Percentiles rank a stretch among this genome's conserved stretches.
Conservation (phyloP, 2,113 vertebrate genomes). For the Motacilla alba region DNA sequence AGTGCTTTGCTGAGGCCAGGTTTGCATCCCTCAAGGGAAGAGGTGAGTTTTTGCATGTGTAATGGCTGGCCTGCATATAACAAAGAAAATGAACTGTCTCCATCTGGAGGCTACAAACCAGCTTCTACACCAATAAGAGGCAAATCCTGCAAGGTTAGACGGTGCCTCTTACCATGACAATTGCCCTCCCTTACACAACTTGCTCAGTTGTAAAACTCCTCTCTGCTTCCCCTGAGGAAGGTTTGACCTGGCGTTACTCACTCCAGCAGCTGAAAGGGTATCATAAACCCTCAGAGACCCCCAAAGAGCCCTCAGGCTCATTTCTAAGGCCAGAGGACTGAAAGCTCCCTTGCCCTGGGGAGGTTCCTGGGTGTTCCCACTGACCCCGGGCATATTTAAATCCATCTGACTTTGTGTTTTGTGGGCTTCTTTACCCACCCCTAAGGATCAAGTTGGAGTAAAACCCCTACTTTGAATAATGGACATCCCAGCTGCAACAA, state of each 20-base stretch:
- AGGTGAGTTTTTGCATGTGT: background rate
- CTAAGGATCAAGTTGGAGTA: background rate
- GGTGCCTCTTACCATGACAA: background rate
- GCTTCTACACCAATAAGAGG: fast-evolving
- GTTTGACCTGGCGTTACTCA: fast-evolving
- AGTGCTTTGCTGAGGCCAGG: background rate
- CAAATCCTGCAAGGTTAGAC: background rate
- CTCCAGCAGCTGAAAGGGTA: background rate
- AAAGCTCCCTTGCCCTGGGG: fast-evolving
- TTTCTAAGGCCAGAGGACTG: background rate
- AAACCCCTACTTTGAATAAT: background rate
- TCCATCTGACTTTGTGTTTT: background rate
- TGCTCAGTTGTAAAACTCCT: background rate
- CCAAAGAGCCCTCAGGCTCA: background rate
- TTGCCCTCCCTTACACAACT: background rate
- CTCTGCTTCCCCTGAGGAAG: background rate
- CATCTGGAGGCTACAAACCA: background rate
- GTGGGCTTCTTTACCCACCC: background rate
- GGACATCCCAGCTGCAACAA: background rate
- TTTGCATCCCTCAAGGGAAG: background rate
- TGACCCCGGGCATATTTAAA: background rate
- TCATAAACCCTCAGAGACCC: background rate
- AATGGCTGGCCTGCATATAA: too few relatives aligned
- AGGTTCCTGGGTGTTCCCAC: background rate
- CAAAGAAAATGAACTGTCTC: background rate